A percentile compares a stretch with the other conserved stretches of the same genome.
These are phyloP conservation scores for Hetaerina titia DNA, from an alignment of 2,888 invertebrate species.

Conservation along the genomic window DNA sequence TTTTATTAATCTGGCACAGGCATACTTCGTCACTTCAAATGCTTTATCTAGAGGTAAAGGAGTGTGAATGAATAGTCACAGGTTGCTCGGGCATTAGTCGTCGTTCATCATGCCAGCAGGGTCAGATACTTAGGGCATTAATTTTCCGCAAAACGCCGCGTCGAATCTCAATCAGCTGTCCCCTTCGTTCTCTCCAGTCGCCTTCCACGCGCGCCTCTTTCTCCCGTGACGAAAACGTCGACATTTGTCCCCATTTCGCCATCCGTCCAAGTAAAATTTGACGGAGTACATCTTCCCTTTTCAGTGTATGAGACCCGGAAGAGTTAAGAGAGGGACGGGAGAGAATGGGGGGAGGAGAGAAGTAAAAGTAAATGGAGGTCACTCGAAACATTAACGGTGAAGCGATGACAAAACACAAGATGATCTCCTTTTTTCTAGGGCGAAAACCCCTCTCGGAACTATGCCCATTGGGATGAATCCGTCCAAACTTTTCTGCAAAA, in stretches of 20 bases:
- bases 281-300: not conserved
- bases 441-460: not conserved
- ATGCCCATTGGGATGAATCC: not conserved
- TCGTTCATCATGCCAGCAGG: not conserved
- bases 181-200: not conserved
- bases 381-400: not conserved
- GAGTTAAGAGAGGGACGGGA: not conserved
- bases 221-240: not conserved
- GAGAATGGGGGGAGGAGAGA: not conserved
- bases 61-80: no score
- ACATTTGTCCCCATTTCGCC: not conserved
- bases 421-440: not conserved
- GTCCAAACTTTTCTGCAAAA: no score
- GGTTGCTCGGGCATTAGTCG: not conserved
- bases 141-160: not conserved
- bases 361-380: not conserved
- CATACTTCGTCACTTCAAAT: no score
- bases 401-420: not conserved
- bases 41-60: no score
- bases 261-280: not conserved
- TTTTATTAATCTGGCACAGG: no score
- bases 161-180: not conserved
- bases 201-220: not conserved
- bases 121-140: not conserved
- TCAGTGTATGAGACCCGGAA: not conserved